phyloP scores from a whole-genome alignment of 2,888 invertebrate genomes.

The Lepidocyrtinus sp. region DNA sequence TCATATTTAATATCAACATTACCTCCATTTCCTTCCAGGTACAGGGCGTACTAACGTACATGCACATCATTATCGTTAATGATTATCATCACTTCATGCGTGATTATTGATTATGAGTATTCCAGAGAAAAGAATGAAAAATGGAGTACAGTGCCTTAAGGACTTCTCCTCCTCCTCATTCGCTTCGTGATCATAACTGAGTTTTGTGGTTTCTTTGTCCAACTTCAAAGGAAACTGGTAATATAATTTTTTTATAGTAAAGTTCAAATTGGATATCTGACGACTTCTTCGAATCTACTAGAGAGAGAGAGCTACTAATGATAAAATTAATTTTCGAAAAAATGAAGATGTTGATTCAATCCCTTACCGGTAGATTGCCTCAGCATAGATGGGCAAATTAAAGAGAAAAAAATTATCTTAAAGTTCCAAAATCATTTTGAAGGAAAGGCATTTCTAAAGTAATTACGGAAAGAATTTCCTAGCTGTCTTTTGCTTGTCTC shows the following conservation, averaged over 20 bases:
- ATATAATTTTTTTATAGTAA: too few species aligned
- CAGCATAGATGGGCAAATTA: not conserved
- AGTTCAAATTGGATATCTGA: not conserved
- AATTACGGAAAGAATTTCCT: conserved; percentile 50
- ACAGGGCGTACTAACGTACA: not conserved
- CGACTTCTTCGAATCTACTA: not conserved
- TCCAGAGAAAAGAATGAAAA: not conserved
- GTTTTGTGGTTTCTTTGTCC: not conserved
- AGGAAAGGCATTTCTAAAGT: conserved; percentile 34
- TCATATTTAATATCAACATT: not conserved
- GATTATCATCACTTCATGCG: not conserved
- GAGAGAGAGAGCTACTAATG: not conserved
- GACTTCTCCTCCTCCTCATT: not conserved
- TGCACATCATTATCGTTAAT: not conserved
- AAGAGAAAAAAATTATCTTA: not conserved
- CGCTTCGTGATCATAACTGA: not conserved
- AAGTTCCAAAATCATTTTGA: not conserved
- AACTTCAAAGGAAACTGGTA: too few species aligned
- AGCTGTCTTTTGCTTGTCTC: conserved; percentile 33
- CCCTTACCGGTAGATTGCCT: not conserved
- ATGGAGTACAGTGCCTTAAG: not conserved
- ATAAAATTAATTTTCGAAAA: not conserved
- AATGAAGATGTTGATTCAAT: not conserved
- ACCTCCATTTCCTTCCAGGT: not conserved
- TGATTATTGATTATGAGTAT: not conserved